Percentiles rank a stretch among this genome's conserved stretches.
These are phyloP conservation scores for Danio rerio DNA, from an alignment of 2,113 vertebrate genomes.

Conservation along the genomic window GRCz12tu NC_133184.1:7803001-7803500, in stretches of 20 bases:
- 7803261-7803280: conserved; percentile 69
- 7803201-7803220: conserved; percentile 62
- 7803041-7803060: conserved; percentile 41
- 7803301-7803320: conserved; percentile 60
- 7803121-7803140: conserved; percentile 56
- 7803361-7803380: conserved; percentile 17
- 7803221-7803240: conserved; percentile 64
- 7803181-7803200: conserved; percentile 62
- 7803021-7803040: conserved; percentile 20
- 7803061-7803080: conserved; percentile 54
- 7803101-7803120: conserved; percentile 55
- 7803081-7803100: conserved; percentile 59
- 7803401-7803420: neutral
- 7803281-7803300: conserved; percentile 65
- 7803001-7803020: neutral
- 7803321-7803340: conserved; percentile 62
- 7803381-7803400: neutral
- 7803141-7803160: conserved; percentile 58
- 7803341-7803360: conserved; percentile 56
- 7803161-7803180: conserved; percentile 50
- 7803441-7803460: neutral
- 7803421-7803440: neutral
- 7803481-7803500: conserved; percentile 77
- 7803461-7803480: conserved; percentile 57
- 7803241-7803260: conserved; percentile 77